phyloP scores from a whole-genome alignment of 2,888 invertebrate species.

The Spialia ferax region DNA sequence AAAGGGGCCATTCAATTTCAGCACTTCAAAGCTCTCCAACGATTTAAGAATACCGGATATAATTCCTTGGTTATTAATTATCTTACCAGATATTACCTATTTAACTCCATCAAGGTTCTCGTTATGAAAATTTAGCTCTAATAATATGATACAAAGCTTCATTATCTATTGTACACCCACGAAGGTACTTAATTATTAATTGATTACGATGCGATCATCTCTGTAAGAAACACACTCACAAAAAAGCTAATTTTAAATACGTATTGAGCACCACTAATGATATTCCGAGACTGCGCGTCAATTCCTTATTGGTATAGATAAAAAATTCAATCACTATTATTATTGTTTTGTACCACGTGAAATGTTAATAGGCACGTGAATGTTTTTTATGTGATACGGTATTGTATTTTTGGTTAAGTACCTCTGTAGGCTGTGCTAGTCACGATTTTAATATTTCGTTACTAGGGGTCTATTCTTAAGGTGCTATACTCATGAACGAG shows the following conservation, averaged over 20 bases:
- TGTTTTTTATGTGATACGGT: background rate
- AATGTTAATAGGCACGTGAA: constrained; percentile 5
- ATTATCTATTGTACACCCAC: background rate
- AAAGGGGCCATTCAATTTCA: no score
- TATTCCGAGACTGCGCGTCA: background rate
- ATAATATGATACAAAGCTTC: background rate
- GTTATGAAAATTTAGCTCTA: background rate
- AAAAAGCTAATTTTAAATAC: background rate
- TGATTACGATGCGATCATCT: constrained; percentile 2
- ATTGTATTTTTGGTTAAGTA: background rate
- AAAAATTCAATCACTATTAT: background rate
- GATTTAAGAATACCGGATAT: no score
- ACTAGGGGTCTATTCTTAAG: background rate
- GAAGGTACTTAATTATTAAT: background rate
- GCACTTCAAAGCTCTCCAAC: no score
- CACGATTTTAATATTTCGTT: background rate
- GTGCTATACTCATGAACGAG: no score
- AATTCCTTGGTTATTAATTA: no score
- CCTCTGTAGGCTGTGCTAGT: background rate
- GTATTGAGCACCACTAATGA: background rate
- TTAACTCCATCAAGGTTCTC: no score
- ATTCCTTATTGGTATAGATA: background rate
- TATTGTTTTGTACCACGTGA: constrained; percentile 5
- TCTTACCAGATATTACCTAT: no score
- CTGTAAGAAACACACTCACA: background rate